These are phyloP conservation scores for Arenicola marina DNA, from an alignment of 2,888 invertebrate genomes.

Conservation along the genomic window DNA sequence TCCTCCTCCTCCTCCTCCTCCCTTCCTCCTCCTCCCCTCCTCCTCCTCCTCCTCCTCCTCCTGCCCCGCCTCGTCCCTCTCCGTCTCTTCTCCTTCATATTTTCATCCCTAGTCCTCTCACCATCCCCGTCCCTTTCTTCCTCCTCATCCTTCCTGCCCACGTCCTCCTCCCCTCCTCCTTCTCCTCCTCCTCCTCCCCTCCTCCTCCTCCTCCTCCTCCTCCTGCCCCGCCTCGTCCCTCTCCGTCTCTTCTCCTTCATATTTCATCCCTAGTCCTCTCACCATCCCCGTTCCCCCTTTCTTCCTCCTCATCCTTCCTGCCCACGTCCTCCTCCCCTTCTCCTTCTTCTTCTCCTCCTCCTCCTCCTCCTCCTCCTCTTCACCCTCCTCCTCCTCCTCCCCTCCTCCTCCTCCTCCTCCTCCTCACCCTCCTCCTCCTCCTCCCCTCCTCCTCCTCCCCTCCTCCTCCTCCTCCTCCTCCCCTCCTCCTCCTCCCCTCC, in stretches of 20 bases:
- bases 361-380: slow-evolving; percentile 6
- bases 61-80: not conserved
- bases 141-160: too few species aligned
- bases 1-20: not conserved
- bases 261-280: too few species aligned
- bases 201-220: not conserved
- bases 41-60: not conserved
- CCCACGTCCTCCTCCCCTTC: too few species aligned
- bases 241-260: too few species aligned
- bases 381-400: too few species aligned
- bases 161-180: too few species aligned
- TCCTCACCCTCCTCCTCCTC: too few species aligned
- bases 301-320: too few species aligned
- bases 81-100: not conserved
- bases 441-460: not conserved
- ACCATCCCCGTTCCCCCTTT: too few species aligned
- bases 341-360: slow-evolving; percentile 2
- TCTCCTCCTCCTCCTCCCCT: not conserved
- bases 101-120: not conserved
- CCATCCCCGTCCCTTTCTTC: too few species aligned
- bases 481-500: not conserved
- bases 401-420: not conserved
- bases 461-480: slow-evolving; percentile 7
- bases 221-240: too few species aligned
- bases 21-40: not conserved